A percentile compares a stretch with the other conserved stretches of the same genome.
Conservation (phyloP, 2,888 invertebrate species). For the Aspidiotus rigidus region DNA sequence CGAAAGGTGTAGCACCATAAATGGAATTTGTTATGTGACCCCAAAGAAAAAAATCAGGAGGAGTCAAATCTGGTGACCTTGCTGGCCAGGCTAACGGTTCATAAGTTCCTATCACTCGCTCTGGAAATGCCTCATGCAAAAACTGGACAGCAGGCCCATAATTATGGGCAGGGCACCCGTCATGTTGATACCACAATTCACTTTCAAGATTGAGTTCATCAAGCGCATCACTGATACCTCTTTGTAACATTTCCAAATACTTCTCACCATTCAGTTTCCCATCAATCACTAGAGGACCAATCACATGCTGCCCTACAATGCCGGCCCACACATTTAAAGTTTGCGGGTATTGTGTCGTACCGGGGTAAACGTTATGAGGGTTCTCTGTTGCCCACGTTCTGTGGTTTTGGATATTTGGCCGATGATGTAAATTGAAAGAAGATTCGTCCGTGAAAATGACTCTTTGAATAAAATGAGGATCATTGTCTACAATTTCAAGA, state of each 20-base stretch:
- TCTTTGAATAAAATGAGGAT: background rate
- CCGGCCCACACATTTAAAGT: background rate
- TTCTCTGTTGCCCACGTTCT: background rate
- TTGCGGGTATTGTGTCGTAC: background rate
- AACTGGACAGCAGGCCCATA: background rate
- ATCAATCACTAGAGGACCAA: conserved; percentile 7
- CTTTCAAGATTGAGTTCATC: background rate
- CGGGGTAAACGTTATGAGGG: background rate
- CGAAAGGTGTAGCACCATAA: background rate
- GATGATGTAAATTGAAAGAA: background rate
- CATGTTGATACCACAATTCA: background rate
- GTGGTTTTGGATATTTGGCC: background rate
- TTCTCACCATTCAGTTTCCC: background rate
- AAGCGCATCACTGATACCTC: background rate
- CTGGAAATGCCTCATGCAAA: background rate
- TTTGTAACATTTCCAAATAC: conserved; percentile 1
- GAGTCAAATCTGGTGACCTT: background rate
- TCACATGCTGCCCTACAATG: background rate
- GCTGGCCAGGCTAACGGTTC: background rate
- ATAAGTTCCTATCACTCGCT: background rate
- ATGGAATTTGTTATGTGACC: background rate
- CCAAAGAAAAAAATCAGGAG: conserved; percentile 6
- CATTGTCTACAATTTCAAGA: background rate
- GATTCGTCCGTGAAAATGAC: background rate
- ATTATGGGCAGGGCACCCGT: conserved; percentile 7